Percentiles rank a stretch among this genome's conserved stretches.
Conservation (phyloP, 2,113 vertebrate genomes). For the Pomatorhinus ruficollis region DNA sequence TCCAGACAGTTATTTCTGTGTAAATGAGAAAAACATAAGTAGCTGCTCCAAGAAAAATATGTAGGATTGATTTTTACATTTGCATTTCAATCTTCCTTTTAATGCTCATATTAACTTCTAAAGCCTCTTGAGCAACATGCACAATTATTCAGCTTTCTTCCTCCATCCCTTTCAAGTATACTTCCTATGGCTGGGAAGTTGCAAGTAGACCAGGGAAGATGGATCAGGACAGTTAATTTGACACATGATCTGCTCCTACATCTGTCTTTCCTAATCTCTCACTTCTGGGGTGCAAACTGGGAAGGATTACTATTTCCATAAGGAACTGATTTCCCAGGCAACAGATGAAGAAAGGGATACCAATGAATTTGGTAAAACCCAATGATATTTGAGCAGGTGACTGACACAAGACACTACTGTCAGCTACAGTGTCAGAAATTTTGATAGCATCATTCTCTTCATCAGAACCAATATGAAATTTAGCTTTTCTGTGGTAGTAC, state of each 20-base stretch:
- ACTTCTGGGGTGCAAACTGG: not conserved
- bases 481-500: not conserved
- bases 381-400: not conserved
- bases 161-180: not conserved
- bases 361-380: not conserved
- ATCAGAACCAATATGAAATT: not conserved
- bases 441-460: not conserved
- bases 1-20: not conserved
- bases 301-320: not conserved
- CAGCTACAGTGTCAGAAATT: not conserved
- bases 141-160: not conserved
- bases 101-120: not conserved
- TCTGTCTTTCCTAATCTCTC: not conserved
- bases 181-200: not conserved
- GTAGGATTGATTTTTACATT: not conserved
- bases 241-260: not conserved
- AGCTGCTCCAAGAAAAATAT: not conserved
- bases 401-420: not conserved
- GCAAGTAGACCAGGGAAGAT: not conserved
- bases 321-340: not conserved
- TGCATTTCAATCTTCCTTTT: not conserved
- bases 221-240: not conserved
- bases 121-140: not conserved
- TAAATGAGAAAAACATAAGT: not conserved
- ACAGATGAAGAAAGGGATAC: not conserved